Evolutionary conservation across 92 coral and sea anemone genomes (phyloP).

Genomic region (Phymanthus crucifer): DNA sequence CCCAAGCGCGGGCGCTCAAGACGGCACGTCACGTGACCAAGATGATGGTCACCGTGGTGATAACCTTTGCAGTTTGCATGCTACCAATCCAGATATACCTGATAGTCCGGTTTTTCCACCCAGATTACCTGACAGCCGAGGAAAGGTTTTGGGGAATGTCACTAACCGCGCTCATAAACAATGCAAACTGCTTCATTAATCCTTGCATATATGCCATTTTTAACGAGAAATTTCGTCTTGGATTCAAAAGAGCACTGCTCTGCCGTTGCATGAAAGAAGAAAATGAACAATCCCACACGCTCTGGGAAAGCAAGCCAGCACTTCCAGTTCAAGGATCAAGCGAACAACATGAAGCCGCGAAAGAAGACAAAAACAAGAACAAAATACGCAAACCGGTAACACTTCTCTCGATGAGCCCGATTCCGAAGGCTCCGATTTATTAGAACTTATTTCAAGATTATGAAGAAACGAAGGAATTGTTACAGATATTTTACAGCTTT

Average conservation of each 20-base stretch:
- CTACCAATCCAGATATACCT: slow-evolving; percentile 38
- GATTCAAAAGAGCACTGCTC: slow-evolving; percentile 20
- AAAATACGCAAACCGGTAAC: not conserved
- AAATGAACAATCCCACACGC: not conserved
- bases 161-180: slow-evolving; percentile 24
- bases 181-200: slow-evolving; percentile 25
- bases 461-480: not conserved
- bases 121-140: slow-evolving; percentile 11
- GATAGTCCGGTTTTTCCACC: slow-evolving; percentile 13
- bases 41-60: slow-evolving; percentile 40
- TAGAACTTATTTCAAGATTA: not conserved
- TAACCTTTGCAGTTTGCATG: slow-evolving; percentile 32
- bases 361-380: not conserved
- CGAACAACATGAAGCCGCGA: not conserved
- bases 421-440: not conserved
- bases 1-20: slow-evolving; percentile 14
- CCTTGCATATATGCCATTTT: slow-evolving; percentile 37
- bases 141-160: slow-evolving; percentile 19
- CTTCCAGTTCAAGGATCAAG: not conserved
- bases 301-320: not conserved
- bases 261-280: not conserved
- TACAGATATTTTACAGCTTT: too few species aligned
- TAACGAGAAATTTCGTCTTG: slow-evolving; percentile 33
- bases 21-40: slow-evolving; percentile 22
- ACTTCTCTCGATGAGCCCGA: not conserved